These are phyloP conservation scores for Drosophila persimilis DNA, from an alignment of 1,140 invertebrate genomes.

Conservation along the genomic window DNA sequence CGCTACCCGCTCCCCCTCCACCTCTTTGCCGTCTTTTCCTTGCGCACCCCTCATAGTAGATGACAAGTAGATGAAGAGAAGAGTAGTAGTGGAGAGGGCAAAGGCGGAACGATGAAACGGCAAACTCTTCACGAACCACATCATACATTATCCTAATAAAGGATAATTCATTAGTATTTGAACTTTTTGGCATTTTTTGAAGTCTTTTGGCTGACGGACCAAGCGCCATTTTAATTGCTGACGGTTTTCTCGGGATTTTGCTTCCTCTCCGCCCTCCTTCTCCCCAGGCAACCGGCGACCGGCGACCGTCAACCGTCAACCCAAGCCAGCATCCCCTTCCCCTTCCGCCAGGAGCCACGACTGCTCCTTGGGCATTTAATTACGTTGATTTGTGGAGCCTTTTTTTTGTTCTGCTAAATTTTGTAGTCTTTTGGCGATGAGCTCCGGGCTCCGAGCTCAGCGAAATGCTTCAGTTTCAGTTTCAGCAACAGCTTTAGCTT, in stretches of 20 bases:
- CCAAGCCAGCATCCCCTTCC: too few species aligned
- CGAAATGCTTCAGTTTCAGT: conserved; percentile 5
- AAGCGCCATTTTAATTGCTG: conserved; percentile 74
- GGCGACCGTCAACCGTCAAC: neutral
- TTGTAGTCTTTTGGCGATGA: conserved; percentile 15
- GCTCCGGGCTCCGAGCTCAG: too few species aligned
- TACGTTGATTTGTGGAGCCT: conserved; percentile 55
- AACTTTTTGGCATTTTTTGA: conserved; percentile 82
- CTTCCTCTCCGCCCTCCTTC: neutral
- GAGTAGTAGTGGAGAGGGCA: neutral
- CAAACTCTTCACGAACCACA: conserved; percentile 80
- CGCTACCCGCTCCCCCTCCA: neutral
- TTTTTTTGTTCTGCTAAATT: neutral
- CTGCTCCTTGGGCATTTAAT: conserved; percentile 58
- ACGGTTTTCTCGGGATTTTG: conserved; percentile 20
- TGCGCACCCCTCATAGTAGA: neutral
- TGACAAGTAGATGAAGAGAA: conserved; percentile 19
- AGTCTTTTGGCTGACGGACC: conserved; percentile 70
- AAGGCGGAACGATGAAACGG: conserved; percentile 35
- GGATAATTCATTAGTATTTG: conserved; percentile 83
- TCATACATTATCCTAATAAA: conserved; percentile 83
- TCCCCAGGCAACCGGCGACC: neutral
- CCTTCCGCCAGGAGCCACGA: neutral
- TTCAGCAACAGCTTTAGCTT: conserved; percentile 5
- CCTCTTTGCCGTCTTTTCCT: neutral